These are phyloP conservation scores for Drosophila paranaensis DNA, from an alignment of 2,888 invertebrate genomes.

Conservation along the genomic window DNA sequence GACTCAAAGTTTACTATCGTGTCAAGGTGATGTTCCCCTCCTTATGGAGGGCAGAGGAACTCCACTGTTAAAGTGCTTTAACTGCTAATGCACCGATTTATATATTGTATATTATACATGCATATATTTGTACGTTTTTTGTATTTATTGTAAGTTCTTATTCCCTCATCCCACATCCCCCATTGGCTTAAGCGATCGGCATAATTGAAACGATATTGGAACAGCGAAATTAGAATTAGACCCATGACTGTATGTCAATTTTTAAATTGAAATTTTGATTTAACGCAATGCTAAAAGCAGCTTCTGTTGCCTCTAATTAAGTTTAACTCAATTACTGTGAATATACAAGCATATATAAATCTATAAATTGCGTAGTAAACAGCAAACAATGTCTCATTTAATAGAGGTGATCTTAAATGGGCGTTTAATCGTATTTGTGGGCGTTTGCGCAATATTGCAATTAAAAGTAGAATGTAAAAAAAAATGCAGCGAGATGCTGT, in stretches of 20 bases:
- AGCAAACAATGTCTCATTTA: not conserved
- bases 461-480: too few relatives aligned
- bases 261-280: conserved; percentile 29
- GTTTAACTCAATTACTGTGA: conserved; percentile 69
- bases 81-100: conserved; percentile 70
- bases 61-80: conserved; percentile 66
- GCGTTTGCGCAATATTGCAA: too few relatives aligned
- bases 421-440: not conserved
- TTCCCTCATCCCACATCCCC: not conserved
- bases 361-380: conserved; percentile 54
- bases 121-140: conserved; percentile 73
- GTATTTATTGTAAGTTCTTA: conserved; percentile 73
- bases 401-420: not conserved
- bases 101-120: conserved; percentile 74
- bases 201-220: conserved; percentile 32
- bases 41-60: not conserved
- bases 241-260: conserved; percentile 38
- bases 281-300: conserved; percentile 51
- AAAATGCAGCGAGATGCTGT: too few relatives aligned
- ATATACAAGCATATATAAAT: conserved; percentile 46
- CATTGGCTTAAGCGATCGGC: conserved; percentile 33
- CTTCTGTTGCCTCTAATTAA: conserved; percentile 53
- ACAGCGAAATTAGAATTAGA: conserved; percentile 42
- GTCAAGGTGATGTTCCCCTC: conserved; percentile 23
- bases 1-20: conserved; percentile 73